These are phyloP conservation scores for Ashinkailepas kermadecensis DNA, from an alignment of 2,888 invertebrate genomes.

Conservation along the genomic window DNA sequence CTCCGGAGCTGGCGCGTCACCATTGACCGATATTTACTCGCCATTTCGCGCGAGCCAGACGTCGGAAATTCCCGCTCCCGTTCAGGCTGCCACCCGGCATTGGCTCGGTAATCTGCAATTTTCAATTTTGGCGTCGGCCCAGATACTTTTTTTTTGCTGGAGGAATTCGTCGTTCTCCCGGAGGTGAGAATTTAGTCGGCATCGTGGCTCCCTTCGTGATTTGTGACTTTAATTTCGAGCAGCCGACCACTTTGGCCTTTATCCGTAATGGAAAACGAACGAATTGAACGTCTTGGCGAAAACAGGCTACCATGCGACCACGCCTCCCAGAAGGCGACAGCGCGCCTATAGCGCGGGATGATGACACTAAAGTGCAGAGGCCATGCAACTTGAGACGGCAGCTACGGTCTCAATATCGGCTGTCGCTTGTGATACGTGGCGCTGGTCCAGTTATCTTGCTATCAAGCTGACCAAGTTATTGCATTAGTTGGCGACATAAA, in stretches of 20 bases:
- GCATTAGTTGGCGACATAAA: too few species aligned
- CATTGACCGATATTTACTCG: not conserved
- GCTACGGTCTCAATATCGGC: too few species aligned
- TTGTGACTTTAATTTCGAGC: conserved; percentile 13
- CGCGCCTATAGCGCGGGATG: too few species aligned
- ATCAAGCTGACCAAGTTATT: too few species aligned
- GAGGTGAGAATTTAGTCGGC: not conserved
- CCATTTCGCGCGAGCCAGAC: not conserved
- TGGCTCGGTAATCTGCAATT: not conserved
- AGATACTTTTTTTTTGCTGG: not conserved
- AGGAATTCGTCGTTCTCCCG: not conserved
- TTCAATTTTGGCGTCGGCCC: not conserved
- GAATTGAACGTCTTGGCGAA: too few species aligned
- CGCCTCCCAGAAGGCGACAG: too few species aligned
- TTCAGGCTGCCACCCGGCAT: not conserved
- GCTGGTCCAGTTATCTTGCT: too few species aligned
- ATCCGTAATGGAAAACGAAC: not conserved
- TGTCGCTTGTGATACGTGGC: too few species aligned
- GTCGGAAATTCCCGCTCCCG: not conserved
- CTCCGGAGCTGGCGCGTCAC: not conserved
- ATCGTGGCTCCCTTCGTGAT: not conserved
- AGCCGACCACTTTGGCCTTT: not conserved
- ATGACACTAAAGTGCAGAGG: too few species aligned
- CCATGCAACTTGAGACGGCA: too few species aligned
- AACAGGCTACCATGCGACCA: too few species aligned